phyloP scores from a whole-genome alignment of 1,140 invertebrate species.

The Trichogramma pretiosum region DNA sequence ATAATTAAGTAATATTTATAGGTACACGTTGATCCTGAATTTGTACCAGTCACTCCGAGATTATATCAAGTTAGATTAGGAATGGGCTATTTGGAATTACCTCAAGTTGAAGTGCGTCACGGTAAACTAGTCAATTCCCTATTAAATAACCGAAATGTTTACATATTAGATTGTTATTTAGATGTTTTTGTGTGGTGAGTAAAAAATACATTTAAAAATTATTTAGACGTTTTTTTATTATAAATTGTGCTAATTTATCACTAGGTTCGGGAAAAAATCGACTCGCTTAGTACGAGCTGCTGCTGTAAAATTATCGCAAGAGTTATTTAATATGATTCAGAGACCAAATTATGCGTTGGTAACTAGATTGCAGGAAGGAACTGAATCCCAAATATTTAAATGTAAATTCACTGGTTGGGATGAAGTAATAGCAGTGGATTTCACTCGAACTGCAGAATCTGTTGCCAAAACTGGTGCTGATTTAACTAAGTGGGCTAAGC shows the following conservation, averaged over 20 bases:
- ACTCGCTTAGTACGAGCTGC: constrained; percentile 91
- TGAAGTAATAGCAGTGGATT: constrained; percentile 98
- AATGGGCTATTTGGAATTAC: constrained; percentile 97
- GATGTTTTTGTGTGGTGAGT: constrained; percentile 97
- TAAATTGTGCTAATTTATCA: constrained; percentile 1
- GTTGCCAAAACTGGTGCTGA: constrained; percentile 94
- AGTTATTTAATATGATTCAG: constrained; percentile 87
- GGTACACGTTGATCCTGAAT: constrained; percentile 77
- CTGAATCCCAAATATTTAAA: constrained; percentile 86
- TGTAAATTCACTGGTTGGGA: constrained; percentile 97
- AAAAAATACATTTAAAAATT: constrained; percentile 5
- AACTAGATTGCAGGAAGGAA: constrained; percentile 80
- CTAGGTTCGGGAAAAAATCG: constrained; percentile 95
- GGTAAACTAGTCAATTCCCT: constrained; percentile 65
- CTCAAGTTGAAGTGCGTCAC: constrained; percentile 82
- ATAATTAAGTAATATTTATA: constrained; percentile 27
- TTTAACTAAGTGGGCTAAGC: constrained; percentile 83
- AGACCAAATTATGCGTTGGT: constrained; percentile 83
- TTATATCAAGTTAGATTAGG: constrained; percentile 92
- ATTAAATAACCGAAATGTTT: constrained; percentile 89
- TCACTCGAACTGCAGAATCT: constrained; percentile 95
- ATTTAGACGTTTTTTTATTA: constrained; percentile 4
- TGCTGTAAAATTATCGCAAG: constrained; percentile 90
- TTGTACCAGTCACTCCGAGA: constrained; percentile 64
- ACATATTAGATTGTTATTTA: constrained; percentile 89